Conservation (phyloP, 2,888 invertebrate species). For the Neoaliturus tenellus region DNA sequence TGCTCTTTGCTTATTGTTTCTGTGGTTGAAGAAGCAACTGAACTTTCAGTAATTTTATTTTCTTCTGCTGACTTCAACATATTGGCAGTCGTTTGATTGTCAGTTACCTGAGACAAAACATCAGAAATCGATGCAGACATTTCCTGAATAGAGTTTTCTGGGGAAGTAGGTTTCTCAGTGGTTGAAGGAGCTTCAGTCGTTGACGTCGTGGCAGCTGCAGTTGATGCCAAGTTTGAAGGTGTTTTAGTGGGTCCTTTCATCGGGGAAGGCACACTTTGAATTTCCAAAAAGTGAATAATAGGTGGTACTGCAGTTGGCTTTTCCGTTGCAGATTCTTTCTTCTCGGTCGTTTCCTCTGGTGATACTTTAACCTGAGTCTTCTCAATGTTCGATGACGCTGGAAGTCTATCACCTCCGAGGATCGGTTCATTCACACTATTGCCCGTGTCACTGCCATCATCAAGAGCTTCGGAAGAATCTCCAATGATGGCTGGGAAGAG, state of each 20-base stretch:
- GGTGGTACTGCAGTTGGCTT: slow-evolving; percentile 65
- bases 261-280: slow-evolving; percentile 61
- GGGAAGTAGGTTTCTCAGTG: slow-evolving; percentile 21
- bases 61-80: slow-evolving; percentile 45
- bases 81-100: slow-evolving; percentile 51
- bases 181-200: slow-evolving; percentile 26
- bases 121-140: slow-evolving; percentile 64
- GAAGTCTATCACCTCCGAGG: slow-evolving; percentile 28
- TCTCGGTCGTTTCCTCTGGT: slow-evolving; percentile 40
- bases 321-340: slow-evolving; percentile 63
- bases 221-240: slow-evolving; percentile 48
- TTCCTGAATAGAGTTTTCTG: slow-evolving; percentile 59
- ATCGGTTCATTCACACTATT: slow-evolving; percentile 47
- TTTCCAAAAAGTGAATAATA: slow-evolving; percentile 64
- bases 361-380: slow-evolving; percentile 67
- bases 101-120: slow-evolving; percentile 64
- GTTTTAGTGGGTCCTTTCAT: slow-evolving; percentile 53
- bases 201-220: slow-evolving; percentile 15
- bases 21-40: not conserved
- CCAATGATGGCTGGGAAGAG: slow-evolving; percentile 89
- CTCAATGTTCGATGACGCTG: slow-evolving; percentile 29
- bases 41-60: not conserved
- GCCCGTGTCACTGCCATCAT: slow-evolving; percentile 26
- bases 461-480: slow-evolving; percentile 72
- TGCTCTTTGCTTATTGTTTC: not conserved